Conservation (phyloP, 1,140 invertebrate species). For the Eurytemora carolleeae region DNA sequence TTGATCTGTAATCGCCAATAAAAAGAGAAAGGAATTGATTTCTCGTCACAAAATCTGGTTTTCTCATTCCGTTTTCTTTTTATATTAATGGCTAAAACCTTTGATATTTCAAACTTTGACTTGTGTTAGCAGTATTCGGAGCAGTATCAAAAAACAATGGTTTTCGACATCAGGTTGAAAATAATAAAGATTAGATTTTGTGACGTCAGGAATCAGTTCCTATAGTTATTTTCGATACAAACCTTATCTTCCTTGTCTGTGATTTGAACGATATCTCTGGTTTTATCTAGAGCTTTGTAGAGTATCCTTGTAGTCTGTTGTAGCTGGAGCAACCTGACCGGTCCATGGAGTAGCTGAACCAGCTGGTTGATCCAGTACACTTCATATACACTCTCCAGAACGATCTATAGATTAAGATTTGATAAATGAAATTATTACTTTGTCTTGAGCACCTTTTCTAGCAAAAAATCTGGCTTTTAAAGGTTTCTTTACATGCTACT, state of each 20-base stretch:
- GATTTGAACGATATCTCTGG: slow-evolving; percentile 62
- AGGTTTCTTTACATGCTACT: background rate
- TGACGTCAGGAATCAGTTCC: background rate
- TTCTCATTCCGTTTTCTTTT: background rate
- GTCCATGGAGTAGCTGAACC: background rate
- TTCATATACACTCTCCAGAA: background rate
- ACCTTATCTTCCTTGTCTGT: slow-evolving; percentile 61
- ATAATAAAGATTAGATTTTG: background rate
- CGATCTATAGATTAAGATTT: background rate
- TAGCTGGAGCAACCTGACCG: background rate
- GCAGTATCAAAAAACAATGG: background rate
- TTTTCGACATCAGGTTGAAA: background rate
- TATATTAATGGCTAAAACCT: background rate
- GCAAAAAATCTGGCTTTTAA: background rate
- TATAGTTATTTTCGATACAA: background rate
- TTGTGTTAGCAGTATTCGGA: background rate
- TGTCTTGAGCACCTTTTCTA: background rate
- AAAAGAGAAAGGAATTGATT: no score
- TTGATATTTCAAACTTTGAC: no score
- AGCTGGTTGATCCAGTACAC: background rate
- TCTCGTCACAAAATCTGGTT: background rate
- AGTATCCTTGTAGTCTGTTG: background rate
- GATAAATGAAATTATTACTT: background rate
- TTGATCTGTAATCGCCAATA: no score
- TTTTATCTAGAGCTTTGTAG: slow-evolving; percentile 51